phyloP scores from a whole-genome alignment of 2,113 vertebrate species.

The Tamias sibiricus region DNA sequence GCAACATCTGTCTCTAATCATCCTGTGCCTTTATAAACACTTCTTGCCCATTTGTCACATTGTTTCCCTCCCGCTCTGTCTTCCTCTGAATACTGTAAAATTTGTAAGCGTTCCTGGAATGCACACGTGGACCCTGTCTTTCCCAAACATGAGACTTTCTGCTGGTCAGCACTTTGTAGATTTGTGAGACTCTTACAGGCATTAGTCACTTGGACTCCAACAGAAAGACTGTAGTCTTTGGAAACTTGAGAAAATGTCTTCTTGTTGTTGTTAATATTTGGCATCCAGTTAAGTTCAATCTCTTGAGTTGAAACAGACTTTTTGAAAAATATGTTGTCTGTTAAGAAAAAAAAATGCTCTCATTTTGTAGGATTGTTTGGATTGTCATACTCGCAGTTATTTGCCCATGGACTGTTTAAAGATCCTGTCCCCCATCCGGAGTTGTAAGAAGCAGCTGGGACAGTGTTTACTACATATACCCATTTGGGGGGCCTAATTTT shows the following conservation, averaged over 20 bases:
- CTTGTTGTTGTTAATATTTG: conserved; percentile 73
- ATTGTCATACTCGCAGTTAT: conserved; percentile 60
- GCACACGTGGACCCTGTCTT: conserved; percentile 86
- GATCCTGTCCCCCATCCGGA: accelerated
- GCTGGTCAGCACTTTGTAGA: conserved; percentile 83
- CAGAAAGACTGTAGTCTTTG: conserved; percentile 74
- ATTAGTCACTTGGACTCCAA: conserved; percentile 78
- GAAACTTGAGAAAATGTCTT: conserved; percentile 74
- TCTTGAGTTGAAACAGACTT: conserved; percentile 76
- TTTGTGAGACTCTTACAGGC: conserved; percentile 67
- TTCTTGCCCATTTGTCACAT: conserved; percentile 80
- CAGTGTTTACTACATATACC: background rate
- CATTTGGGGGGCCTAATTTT: background rate
- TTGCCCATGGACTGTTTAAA: background rate
- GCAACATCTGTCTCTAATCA: conserved; percentile 83
- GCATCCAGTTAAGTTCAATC: conserved; percentile 25
- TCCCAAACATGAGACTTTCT: conserved; percentile 65
- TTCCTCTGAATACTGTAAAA: conserved; percentile 37
- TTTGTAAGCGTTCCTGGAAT: conserved; percentile 84
- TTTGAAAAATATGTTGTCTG: conserved; percentile 77
- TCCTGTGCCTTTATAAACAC: conserved; percentile 69
- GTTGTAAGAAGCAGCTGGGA: background rate
- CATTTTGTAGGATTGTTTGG: background rate
- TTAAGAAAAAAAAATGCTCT: conserved; percentile 72
- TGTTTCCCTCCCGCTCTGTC: background rate